Percentiles rank a stretch among this genome's conserved stretches.
These are phyloP conservation scores for Spongilla lacustris DNA, from an alignment of 37 sponge, comb jelly and placozoan species.

Conservation along the genomic window DNA sequence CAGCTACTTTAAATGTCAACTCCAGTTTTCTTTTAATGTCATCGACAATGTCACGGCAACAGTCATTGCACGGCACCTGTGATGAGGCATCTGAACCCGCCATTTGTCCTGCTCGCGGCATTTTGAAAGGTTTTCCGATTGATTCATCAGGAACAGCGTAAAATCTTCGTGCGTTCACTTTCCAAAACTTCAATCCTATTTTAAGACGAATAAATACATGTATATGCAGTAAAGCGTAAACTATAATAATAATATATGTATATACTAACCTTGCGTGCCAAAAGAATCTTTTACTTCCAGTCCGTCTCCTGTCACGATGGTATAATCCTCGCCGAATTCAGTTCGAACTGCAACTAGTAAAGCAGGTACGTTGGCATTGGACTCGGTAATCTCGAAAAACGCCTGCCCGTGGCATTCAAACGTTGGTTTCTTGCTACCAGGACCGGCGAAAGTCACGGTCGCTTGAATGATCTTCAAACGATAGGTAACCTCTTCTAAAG, in stretches of 20 bases:
- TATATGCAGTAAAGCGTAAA: not conserved
- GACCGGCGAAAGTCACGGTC: too few relatives aligned
- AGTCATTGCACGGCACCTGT: not conserved
- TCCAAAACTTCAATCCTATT: conserved; percentile 44
- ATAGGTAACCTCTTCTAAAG: too few relatives aligned
- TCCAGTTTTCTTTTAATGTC: not conserved
- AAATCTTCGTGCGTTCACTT: conserved; percentile 10
- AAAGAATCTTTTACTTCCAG: conserved; percentile 15
- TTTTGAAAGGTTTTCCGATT: not conserved
- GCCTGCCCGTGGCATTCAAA: too few relatives aligned
- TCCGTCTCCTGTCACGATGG: too few relatives aligned
- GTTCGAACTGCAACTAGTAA: too few relatives aligned
- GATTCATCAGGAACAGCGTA: conserved; percentile 16
- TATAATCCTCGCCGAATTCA: too few relatives aligned
- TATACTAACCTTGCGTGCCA: conserved; percentile 29
- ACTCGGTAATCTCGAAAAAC: too few relatives aligned
- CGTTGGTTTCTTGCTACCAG: too few relatives aligned
- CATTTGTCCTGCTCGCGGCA: too few relatives aligned
- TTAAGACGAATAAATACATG: not conserved
- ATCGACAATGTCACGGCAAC: not conserved
- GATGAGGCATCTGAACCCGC: too few relatives aligned
- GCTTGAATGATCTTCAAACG: too few relatives aligned
- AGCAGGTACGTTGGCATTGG: too few relatives aligned
- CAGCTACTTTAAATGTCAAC: not conserved
- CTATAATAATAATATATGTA: not conserved